These are phyloP conservation scores for Sphinx pinastri DNA, from an alignment of 2,888 invertebrate species.

Conservation along the genomic window DNA sequence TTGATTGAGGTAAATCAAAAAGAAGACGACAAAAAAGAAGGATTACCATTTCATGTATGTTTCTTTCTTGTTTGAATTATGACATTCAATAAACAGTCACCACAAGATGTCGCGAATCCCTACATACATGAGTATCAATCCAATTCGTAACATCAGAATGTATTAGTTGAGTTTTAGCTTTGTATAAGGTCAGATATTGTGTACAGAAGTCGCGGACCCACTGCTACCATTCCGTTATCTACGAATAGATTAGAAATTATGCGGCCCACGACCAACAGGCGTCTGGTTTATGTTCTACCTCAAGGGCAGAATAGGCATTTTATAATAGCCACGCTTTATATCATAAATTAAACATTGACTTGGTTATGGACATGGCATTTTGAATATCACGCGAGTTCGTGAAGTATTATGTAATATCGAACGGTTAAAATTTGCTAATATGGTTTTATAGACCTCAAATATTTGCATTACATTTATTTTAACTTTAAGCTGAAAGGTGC, in stretches of 20 bases:
- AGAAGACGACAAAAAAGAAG: background rate
- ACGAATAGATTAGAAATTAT: conserved; percentile 67
- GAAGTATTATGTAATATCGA: too few species aligned
- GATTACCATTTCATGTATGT: too few species aligned
- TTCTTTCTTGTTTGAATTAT: too few species aligned
- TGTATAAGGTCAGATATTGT: conserved; percentile 79
- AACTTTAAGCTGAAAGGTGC: too few species aligned
- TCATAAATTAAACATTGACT: conserved; percentile 10
- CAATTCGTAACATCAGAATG: too few species aligned
- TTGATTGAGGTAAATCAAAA: too few species aligned
- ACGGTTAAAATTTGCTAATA: too few species aligned
- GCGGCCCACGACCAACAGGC: conserved; percentile 65
- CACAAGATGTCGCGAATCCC: background rate
- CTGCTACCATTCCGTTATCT: conserved; percentile 72
- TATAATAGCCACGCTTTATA: conserved; percentile 10
- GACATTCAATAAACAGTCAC: too few species aligned
- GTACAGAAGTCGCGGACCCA: conserved; percentile 69
- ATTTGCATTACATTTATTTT: too few species aligned
- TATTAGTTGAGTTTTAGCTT: conserved; percentile 46
- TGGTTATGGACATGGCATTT: background rate
- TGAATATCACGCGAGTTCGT: background rate
- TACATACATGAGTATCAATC: background rate
- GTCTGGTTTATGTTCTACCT: conserved; percentile 45
- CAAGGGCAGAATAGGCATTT: conserved; percentile 22
- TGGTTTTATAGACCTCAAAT: too few species aligned